These are phyloP conservation scores for Natrix natrix DNA, from an alignment of 2,797 vertebrate species.

Conservation along the genomic window DNA sequence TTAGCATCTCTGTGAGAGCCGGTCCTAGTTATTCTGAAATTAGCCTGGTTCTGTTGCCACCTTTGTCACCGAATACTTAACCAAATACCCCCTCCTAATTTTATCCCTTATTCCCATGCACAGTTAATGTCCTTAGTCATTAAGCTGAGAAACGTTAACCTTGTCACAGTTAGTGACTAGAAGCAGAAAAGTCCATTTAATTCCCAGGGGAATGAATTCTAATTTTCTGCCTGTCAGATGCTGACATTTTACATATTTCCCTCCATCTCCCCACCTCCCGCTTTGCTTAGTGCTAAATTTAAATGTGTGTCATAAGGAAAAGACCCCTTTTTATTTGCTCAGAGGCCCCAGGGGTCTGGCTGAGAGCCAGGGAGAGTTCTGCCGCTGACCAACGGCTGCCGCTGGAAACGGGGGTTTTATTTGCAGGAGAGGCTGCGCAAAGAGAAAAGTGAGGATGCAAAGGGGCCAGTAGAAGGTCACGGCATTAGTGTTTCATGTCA, in stretches of 20 bases:
- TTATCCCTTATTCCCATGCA: conserved; percentile 58
- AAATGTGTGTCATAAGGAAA: conserved; percentile 58
- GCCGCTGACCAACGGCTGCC: conserved; percentile 52
- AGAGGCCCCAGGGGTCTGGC: conserved; percentile 56
- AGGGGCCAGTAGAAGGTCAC: conserved; percentile 43
- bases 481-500: conserved; percentile 44
- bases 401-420: conserved; percentile 39
- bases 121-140: conserved; percentile 67
- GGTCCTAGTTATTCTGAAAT: background rate
- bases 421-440: conserved; percentile 34
- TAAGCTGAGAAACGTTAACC: conserved; percentile 72
- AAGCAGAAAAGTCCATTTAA: conserved; percentile 69
- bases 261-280: conserved; percentile 15
- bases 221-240: conserved; percentile 74
- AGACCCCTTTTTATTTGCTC: conserved; percentile 56
- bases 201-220: conserved; percentile 66
- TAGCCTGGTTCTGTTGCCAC: conserved; percentile 38
- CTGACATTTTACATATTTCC: conserved; percentile 72
- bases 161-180: conserved; percentile 70
- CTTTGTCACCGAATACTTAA: conserved; percentile 48
- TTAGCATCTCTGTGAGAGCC: fast-evolving
- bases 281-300: conserved; percentile 63
- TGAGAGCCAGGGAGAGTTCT: background rate
- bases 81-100: conserved; percentile 59
- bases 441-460: conserved; percentile 20